Base-by-base conservation (phyloP, 2,888 invertebrate genomes). In the Nephrocerus scutellatus region DNA sequence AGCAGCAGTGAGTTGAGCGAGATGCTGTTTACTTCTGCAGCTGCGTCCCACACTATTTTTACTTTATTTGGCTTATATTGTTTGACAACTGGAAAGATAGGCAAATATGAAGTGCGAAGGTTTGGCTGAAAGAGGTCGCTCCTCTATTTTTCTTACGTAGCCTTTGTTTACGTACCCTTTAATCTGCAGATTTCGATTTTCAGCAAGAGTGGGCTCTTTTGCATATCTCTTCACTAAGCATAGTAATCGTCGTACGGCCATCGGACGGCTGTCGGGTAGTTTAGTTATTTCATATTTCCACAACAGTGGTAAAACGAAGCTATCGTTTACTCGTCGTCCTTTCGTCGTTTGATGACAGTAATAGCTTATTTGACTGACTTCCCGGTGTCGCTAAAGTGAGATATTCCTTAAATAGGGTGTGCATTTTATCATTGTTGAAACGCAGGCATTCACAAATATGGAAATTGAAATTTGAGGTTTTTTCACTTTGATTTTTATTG, bases 1-100 rank as follows among this genome's bases (percentile, higher is more conserved):
- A 62, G 21, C 6, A 67, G 33, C 5, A 48, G 21, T 8, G 53
- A 53, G 38, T 63, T 63, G 7, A 62, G 37, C 3, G 50, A 50
- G 1, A 50, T 22, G 6, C 54, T 56, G 6, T 52, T 30, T 5
- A 41, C 43, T 13, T 45, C 51, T 4, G 56, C 59, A 2, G 59
- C 59, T 5, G 62, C 60, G 43, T 62, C 60, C 47, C 50, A 60
- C 2, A 62, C 59, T 5, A 62, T 36, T 15, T 60, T 42, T 0
- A 55, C 29, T 39, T 54, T 49, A 23, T 50, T 49, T 20, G 45
- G 49, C 31, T 60, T 58, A 15, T 56, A 53, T 6, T 50, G 42
- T 23, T 48, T 48, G 21, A 48, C 50, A 1, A 56, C 57, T 5
- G 48, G 46, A 36, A 59, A 56, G 14, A 56, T 52, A 2, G 55